Base-by-base conservation (phyloP, 1,140 invertebrate species). In the Ips typographus region DNA sequence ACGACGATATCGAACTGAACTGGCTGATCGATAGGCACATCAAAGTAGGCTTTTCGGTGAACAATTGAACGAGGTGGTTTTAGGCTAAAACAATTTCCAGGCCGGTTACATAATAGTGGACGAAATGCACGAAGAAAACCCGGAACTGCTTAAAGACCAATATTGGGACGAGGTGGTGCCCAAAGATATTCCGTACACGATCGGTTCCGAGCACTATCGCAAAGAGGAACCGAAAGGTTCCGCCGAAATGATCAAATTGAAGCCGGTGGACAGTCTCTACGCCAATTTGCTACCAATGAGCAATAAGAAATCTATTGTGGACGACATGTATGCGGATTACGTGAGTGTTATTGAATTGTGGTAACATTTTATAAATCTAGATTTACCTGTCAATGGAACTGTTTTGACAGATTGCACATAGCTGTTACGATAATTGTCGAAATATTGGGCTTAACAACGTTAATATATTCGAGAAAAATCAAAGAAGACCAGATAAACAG, bases 101-200 rank as follows among this genome's bases (percentile, higher is more conserved):
- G 92, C 92, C 7, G 91, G 89, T 42, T 94, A 94, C 79, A 93
- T 94, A 90, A 94, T 94, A 66, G 92, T 94, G 1, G 92, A 94
- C 75, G 92, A 94, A 80, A 94, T 94, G 91, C 92, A 95, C 79
- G 91, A 94, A 75, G 92, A 94, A 78, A 91, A 94, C 78, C 92
- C 92, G 2, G 92, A 94, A 78, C 81, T 94, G n/a, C 80, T 94
- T 3, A 91, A 92, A 70, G 92, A 94, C 78, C 91, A 94, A 75
- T 94, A 93, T 76, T 95, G 93, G 93, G 92, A 95, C 75, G 92
- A 95, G 72, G 91, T 94, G 52, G 90, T 96, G 40, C 93, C 93
- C 1, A 90, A 90, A 78, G 91, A 94, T 76, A 80, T 96, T 71
- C 94, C 94, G 1, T 94, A 94, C 72, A 94, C 92, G 0, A 86